Base-by-base conservation (phyloP, 2,113 vertebrate genomes). In the Hydrochoerus hydrochaeris region DNA sequence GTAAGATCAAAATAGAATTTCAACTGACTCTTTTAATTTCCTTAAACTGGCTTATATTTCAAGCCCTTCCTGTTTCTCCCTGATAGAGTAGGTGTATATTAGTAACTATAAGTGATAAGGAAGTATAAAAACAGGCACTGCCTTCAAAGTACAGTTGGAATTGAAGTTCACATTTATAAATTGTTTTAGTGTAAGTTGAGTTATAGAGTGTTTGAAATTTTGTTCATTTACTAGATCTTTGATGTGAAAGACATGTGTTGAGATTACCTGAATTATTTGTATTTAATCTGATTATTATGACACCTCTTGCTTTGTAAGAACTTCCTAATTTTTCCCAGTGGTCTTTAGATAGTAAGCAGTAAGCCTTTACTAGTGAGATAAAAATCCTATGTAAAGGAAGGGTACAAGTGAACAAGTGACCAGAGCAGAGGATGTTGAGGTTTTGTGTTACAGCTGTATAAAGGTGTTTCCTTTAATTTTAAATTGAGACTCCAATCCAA, bases 1-100 rank as follows among this genome's bases (percentile, higher is more conserved):
- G 32, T 60, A 90, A 95, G 95, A 97, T 93, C 78, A 92, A 96
- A 96, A 95, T 94, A 97, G 97, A 92, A 94, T 95, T 97, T 97
- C 94, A 94, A 78, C 54, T 30, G 92, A 94, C 67, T 95, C 67
- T 95, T 85, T 52, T 92, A 54, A 95, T 95, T 96, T 98, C 98
- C 96, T 95, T 93, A 86, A 85, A 22, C 38, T 38, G 90, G 94
- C 88, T 97, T 95, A 2, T 69, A 77, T 98, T 97, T 97, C 97
- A 95, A 86, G 60, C 41, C 90, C 44, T 97, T 97, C 96, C 97
- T 97, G 93, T 96, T 93, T 94, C 90, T 93, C 52, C 44, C 95
- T 92, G 94, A 98, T 96, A 97, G 84, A 83, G 65, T 28, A 63
- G 95, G 97, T 97, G 9, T 97, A 54, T 73, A 58, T 97, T 97